A percentile compares a stretch with the other conserved stretches of the same genome.
Evolutionary conservation across 2,113 vertebrate genomes (phyloP).

Genomic region (Vidua chalybeata): DNA sequence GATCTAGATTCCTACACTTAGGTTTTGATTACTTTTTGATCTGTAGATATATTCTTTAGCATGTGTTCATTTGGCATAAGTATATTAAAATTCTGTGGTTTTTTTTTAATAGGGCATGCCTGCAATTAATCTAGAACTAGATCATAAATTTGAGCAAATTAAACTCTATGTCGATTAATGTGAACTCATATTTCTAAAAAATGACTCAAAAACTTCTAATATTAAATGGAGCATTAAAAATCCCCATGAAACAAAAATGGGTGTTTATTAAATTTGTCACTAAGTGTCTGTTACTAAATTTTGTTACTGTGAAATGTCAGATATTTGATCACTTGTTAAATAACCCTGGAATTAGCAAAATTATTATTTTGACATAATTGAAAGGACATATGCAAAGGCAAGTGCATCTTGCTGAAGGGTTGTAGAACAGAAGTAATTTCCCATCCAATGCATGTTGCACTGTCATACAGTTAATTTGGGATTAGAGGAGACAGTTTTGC

Average conservation of each 20-base stretch:
- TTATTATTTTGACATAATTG: background rate
- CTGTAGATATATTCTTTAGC: background rate
- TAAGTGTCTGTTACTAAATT: background rate
- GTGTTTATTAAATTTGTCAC: background rate
- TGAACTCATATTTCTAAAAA: constrained; percentile 28
- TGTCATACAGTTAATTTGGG: background rate
- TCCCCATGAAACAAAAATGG: background rate
- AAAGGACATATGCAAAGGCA: background rate
- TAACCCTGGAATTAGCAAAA: background rate
- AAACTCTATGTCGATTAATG: constrained; percentile 19
- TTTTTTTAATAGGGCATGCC: background rate
- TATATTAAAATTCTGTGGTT: background rate
- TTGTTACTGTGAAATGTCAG: background rate
- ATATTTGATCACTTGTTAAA: background rate
- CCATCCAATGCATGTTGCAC: background rate
- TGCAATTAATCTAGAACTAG: constrained; percentile 27
- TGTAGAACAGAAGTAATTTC: background rate
- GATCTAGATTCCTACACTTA: background rate
- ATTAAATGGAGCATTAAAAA: constrained; percentile 25
- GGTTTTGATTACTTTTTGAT: constrained; percentile 48
- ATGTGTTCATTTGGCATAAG: background rate
- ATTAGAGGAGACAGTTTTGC: background rate
- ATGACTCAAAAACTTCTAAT: background rate
- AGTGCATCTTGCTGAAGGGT: background rate
- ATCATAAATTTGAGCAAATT: constrained; percentile 56